Percentiles rank a stretch among this genome's conserved stretches.
phyloP scores from a whole-genome alignment of 2,113 vertebrate species.

The Epinephelus moara region DNA sequence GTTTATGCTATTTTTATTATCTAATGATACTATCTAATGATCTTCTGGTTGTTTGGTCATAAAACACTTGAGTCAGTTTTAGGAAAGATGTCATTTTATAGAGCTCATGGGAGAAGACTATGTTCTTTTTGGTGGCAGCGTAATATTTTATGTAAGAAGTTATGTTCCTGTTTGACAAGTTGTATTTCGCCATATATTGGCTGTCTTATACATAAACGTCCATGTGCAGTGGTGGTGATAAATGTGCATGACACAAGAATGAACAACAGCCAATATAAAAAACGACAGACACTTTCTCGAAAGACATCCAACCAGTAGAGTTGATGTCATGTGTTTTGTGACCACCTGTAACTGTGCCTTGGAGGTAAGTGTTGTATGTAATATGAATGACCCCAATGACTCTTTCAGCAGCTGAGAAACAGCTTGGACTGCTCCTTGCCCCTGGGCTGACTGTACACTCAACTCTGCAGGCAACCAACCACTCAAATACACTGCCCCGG shows the following conservation, averaged over 20 bases:
- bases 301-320: not conserved
- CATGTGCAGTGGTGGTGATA: not conserved
- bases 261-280: not conserved
- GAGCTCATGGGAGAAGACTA: not conserved
- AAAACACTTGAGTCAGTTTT: not conserved
- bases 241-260: not conserved
- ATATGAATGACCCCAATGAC: slow-evolving; percentile 48
- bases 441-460: slow-evolving; percentile 41
- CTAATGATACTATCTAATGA: not conserved
- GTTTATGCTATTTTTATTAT: not conserved
- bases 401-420: slow-evolving; percentile 58
- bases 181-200: slow-evolving; percentile 13
- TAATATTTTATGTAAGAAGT: slow-evolving; percentile 17
- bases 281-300: not conserved
- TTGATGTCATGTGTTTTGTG: not conserved
- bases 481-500: slow-evolving; percentile 23
- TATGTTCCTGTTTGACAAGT: not conserved
- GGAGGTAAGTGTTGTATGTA: not conserved
- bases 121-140: slow-evolving; percentile 1
- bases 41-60: too few species aligned
- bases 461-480: slow-evolving; percentile 43
- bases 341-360: slow-evolving; percentile 4
- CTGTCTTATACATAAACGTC: not conserved
- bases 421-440: slow-evolving; percentile 37
- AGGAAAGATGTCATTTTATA: not conserved